Evolutionary conservation across 2,113 vertebrate genomes (phyloP).

Genomic region (Neomonachus schauinslandi): DNA sequence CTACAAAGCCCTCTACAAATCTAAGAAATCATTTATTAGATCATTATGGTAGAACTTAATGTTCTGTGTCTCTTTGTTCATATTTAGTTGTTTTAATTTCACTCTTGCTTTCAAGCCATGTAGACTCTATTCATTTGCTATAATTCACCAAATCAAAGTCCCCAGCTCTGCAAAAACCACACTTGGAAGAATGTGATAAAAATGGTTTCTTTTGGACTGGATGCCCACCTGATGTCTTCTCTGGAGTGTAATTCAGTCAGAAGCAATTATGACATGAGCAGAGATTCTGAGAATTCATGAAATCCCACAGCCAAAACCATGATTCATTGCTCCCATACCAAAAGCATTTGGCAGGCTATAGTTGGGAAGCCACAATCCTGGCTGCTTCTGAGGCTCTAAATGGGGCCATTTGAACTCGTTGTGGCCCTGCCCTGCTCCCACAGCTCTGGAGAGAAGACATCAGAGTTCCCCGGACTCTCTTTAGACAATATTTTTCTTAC

Average conservation of each 20-base stretch:
- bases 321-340: conserved; percentile 60
- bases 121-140: background rate
- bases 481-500: background rate
- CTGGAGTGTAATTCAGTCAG: conserved; percentile 40
- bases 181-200: background rate
- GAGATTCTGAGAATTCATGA: conserved; percentile 56
- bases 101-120: background rate
- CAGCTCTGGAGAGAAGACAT: background rate
- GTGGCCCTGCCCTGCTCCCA: background rate
- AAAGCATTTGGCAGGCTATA: conserved; percentile 57
- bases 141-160: conserved; percentile 23
- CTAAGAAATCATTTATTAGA: background rate
- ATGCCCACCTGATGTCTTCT: conserved; percentile 7
- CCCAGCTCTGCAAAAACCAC: background rate
- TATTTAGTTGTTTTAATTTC: conserved; percentile 29
- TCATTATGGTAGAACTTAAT: background rate
- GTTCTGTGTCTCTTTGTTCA: background rate
- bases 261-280: conserved; percentile 46
- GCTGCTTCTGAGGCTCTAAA: conserved; percentile 38
- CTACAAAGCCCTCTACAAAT: conserved; percentile 16
- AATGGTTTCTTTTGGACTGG: background rate
- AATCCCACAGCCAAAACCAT: conserved; percentile 51
- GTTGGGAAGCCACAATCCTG: conserved; percentile 46
- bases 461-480: background rate
- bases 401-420: background rate